Conservation (phyloP, 2,797 vertebrate species). For the Furcifer pardalis region DNA sequence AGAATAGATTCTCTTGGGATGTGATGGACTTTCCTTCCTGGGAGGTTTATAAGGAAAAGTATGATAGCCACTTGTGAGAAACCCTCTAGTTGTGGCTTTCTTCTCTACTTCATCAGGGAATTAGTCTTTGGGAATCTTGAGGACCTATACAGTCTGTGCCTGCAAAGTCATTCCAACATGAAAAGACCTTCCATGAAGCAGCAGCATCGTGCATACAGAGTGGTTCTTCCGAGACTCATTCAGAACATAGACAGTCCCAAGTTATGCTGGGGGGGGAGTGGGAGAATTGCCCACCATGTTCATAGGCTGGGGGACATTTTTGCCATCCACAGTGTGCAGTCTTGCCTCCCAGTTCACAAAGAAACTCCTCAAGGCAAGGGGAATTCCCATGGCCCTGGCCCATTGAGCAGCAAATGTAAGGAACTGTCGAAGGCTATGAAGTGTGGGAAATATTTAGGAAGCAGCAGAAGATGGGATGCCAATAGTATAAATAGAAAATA, state of each 20-base stretch:
- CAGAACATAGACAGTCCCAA: not conserved
- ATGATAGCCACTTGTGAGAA: too few relatives aligned
- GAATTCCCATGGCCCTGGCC: too few relatives aligned
- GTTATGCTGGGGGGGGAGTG: not conserved
- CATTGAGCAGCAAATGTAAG: not conserved
- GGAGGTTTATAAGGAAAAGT: too few relatives aligned
- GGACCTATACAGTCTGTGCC: not conserved
- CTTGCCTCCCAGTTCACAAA: not conserved
- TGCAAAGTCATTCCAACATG: not conserved
- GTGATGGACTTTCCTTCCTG: too few relatives aligned
- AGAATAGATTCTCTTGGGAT: too few relatives aligned
- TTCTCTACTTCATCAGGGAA: too few relatives aligned
- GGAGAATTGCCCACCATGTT: not conserved
- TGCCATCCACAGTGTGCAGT: not conserved
- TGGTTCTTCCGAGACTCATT: not conserved
- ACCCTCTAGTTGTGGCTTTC: too few relatives aligned
- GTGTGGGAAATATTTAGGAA: slow-evolving; percentile 3
- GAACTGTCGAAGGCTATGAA: not conserved
- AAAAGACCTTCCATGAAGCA: not conserved
- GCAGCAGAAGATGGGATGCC: not conserved
- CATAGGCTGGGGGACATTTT: rapidly evolving
- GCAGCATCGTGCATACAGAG: not conserved
- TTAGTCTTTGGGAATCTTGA: too few relatives aligned
- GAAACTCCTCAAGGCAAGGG: not conserved
- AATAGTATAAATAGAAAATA: not conserved